Percentiles rank a stretch among this genome's conserved stretches.
These are phyloP conservation scores for Volucella inanis DNA, from an alignment of 2,888 invertebrate species.

Conservation along the genomic window DNA sequence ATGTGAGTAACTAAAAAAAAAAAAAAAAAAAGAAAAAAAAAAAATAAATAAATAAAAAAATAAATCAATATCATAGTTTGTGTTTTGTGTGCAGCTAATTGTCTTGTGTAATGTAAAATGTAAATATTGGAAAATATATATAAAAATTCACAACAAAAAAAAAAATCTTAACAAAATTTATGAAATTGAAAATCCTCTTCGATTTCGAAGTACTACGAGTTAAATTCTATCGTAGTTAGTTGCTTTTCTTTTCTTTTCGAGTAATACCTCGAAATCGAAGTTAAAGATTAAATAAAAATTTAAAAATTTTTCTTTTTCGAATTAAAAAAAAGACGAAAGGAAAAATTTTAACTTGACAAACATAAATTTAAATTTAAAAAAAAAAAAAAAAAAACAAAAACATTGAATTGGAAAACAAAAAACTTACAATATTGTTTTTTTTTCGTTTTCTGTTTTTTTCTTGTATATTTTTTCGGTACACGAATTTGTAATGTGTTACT, in stretches of 20 bases:
- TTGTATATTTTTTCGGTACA: constrained; percentile 75
- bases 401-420: constrained; percentile 68
- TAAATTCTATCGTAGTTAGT: constrained; percentile 25
- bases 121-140: constrained; percentile 74
- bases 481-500: constrained; percentile 74
- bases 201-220: constrained; percentile 50
- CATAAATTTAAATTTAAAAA: constrained; percentile 33
- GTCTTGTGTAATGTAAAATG: constrained; percentile 67
- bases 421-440: constrained; percentile 68
- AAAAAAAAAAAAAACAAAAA: constrained; percentile 31
- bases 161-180: constrained; percentile 35
- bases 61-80: constrained; percentile 61
- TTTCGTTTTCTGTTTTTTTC: constrained; percentile 73
- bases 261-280: constrained; percentile 62
- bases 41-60: background rate
- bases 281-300: background rate
- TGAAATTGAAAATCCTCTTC: constrained; percentile 7
- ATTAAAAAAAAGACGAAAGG: constrained; percentile 6
- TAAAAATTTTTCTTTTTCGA: background rate
- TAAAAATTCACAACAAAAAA: constrained; percentile 31
- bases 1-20: constrained; percentile 45
- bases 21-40: constrained; percentile 1
- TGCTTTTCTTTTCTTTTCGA: constrained; percentile 33
- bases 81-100: constrained; percentile 74
- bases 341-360: background rate